These are phyloP conservation scores for Liparis tanakae DNA, from an alignment of 2,797 vertebrate genomes.

Conservation along the genomic window DNA sequence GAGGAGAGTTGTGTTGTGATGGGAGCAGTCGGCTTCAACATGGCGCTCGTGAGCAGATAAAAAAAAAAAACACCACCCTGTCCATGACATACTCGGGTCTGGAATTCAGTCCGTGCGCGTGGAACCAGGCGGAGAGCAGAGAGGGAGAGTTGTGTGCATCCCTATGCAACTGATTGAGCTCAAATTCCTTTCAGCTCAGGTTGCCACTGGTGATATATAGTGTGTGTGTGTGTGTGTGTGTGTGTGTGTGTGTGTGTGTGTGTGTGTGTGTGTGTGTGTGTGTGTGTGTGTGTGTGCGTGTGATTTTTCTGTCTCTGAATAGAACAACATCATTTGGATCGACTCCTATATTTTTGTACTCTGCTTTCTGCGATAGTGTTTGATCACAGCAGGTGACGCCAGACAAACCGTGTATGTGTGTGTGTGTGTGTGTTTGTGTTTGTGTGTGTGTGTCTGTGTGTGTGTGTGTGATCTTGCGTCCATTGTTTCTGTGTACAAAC, in stretches of 20 bases:
- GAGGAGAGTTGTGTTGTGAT: slow-evolving; percentile 68
- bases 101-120: slow-evolving; percentile 62
- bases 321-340: slow-evolving; percentile 50
- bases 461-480: slow-evolving; percentile 58
- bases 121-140: slow-evolving; percentile 22
- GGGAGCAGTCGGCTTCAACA: slow-evolving; percentile 77
- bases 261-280: background rate
- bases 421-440: slow-evolving; percentile 47
- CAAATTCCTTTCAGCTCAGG: slow-evolving; percentile 28
- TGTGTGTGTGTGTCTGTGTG: slow-evolving; percentile 47
- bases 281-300: slow-evolving; percentile 1
- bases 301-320: slow-evolving; percentile 29
- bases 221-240: background rate
- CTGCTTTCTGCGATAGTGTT: slow-evolving; percentile 35
- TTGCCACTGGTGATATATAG: slow-evolving; percentile 28
- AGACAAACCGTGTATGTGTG: slow-evolving; percentile 35
- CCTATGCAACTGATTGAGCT: slow-evolving; percentile 6
- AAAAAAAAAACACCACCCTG: slow-evolving; percentile 44
- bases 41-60: slow-evolving; percentile 74
- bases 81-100: slow-evolving; percentile 73
- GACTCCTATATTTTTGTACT: slow-evolving; percentile 1
- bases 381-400: slow-evolving; percentile 67
- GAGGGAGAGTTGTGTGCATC: slow-evolving; percentile 39
- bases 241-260: background rate
- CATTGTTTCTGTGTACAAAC: slow-evolving; percentile 63